Evolutionary conservation across 2,888 invertebrate species (phyloP).

Genomic region (Polia nebulosa): DNA sequence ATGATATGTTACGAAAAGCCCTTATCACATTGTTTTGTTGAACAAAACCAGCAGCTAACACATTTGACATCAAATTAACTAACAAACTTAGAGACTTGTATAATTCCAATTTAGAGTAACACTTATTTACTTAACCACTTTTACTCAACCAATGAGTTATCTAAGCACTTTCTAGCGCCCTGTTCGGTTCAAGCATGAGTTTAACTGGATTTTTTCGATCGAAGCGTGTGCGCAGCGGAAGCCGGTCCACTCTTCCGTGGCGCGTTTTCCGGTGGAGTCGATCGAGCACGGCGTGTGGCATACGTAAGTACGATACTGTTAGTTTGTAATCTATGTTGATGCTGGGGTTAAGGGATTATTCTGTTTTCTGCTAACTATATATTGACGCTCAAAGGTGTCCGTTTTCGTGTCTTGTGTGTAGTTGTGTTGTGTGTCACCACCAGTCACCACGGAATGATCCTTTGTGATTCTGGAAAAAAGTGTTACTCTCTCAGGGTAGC

Average conservation of each 20-base stretch:
- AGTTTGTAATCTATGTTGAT: constrained; percentile 35
- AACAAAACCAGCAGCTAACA: not conserved
- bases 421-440: too few species aligned
- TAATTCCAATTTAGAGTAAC: constrained; percentile 25
- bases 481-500: too few species aligned
- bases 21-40: not conserved
- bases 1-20: not conserved
- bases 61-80: not conserved
- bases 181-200: constrained; percentile 48
- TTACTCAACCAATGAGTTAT: constrained; percentile 57
- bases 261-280: constrained; percentile 61
- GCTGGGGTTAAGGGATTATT: not conserved
- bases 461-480: too few species aligned
- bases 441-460: too few species aligned
- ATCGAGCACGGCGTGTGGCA: constrained; percentile 59
- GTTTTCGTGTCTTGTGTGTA: too few species aligned
- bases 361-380: too few species aligned
- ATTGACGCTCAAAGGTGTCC: too few species aligned
- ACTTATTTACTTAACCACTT: constrained; percentile 50
- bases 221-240: constrained; percentile 66
- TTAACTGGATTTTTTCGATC: constrained; percentile 56
- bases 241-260: constrained; percentile 63
- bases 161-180: constrained; percentile 61
- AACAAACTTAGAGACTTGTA: not conserved
- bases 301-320: constrained; percentile 57